phyloP scores from a whole-genome alignment of 2,888 invertebrate species.

The Leucoma salicis region DNA sequence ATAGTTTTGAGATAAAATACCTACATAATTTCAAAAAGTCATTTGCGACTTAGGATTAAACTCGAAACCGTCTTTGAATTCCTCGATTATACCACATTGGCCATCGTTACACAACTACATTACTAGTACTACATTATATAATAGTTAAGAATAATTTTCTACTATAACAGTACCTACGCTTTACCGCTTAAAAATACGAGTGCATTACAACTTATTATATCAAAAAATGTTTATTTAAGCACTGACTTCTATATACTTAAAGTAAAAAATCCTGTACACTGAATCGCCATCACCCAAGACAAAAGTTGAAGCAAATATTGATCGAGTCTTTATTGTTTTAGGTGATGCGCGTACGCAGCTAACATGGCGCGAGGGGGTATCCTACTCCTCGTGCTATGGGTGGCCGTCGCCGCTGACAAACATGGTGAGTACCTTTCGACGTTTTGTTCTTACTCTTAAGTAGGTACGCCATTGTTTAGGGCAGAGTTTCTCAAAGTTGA shows the following conservation, averaged over 20 bases:
- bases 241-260: background rate
- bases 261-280: background rate
- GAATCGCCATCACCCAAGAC: constrained; percentile 16
- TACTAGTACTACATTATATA: too few species aligned
- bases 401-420: constrained; percentile 69
- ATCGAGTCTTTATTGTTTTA: constrained; percentile 75
- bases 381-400: constrained; percentile 73
- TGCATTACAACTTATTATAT: too few species aligned
- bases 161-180: too few species aligned
- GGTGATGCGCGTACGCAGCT: constrained; percentile 73
- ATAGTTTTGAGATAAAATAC: too few species aligned
- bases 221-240: too few species aligned
- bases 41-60: too few species aligned
- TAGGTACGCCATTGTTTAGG: constrained; percentile 10
- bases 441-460: constrained; percentile 26
- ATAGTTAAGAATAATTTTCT: too few species aligned
- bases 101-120: too few species aligned
- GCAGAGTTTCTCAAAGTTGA: background rate
- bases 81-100: too few species aligned
- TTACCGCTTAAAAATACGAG: too few species aligned
- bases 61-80: too few species aligned
- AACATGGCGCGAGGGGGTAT: constrained; percentile 73
- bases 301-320: constrained; percentile 54
- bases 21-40: too few species aligned
- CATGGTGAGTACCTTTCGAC: constrained; percentile 59